Conservation (phyloP, 2,797 vertebrate genomes). For the Urophycis tenuis region DNA sequence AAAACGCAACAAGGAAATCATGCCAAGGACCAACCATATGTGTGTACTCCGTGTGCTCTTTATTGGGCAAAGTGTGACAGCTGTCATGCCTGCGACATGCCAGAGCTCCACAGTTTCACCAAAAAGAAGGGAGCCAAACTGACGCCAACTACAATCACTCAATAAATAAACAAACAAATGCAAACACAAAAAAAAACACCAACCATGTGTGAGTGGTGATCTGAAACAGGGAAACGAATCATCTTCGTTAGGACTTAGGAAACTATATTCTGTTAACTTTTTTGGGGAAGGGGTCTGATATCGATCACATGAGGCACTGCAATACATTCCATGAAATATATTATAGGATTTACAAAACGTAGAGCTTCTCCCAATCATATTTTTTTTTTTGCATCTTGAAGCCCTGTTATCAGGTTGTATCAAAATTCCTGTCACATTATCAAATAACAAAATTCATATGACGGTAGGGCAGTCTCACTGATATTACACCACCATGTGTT, state of each 20-base stretch:
- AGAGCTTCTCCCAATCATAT: constrained; percentile 24
- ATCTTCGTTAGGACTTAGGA: constrained; percentile 37
- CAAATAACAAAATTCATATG: constrained; percentile 30
- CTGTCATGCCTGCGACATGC: constrained; percentile 64
- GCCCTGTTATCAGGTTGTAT: constrained; percentile 24
- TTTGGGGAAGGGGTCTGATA: constrained; percentile 32
- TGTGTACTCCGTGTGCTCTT: constrained; percentile 46
- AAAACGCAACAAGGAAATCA: not conserved
- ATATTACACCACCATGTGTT: not conserved
- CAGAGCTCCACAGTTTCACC: constrained; percentile 51
- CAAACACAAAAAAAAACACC: constrained; percentile 48
- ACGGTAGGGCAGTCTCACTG: constrained; percentile 42
- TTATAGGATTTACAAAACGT: constrained; percentile 46
- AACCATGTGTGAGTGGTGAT: constrained; percentile 48
- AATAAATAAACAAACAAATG: constrained; percentile 60
- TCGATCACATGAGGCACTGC: constrained; percentile 57
- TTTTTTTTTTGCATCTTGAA: constrained; percentile 22
- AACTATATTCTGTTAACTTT: constrained; percentile 34
- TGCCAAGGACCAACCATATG: constrained; percentile 3
- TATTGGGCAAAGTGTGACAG: constrained; percentile 62
- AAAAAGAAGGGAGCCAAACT: constrained; percentile 54
- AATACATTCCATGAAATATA: constrained; percentile 57
- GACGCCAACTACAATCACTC: constrained; percentile 65
- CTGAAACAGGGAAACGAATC: constrained; percentile 43
- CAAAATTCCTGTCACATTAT: constrained; percentile 16